Percentiles rank a stretch among this genome's conserved stretches.
These are phyloP conservation scores for Cartodere bifasciata DNA, from an alignment of 2,888 invertebrate genomes.

Conservation along the genomic window DNA sequence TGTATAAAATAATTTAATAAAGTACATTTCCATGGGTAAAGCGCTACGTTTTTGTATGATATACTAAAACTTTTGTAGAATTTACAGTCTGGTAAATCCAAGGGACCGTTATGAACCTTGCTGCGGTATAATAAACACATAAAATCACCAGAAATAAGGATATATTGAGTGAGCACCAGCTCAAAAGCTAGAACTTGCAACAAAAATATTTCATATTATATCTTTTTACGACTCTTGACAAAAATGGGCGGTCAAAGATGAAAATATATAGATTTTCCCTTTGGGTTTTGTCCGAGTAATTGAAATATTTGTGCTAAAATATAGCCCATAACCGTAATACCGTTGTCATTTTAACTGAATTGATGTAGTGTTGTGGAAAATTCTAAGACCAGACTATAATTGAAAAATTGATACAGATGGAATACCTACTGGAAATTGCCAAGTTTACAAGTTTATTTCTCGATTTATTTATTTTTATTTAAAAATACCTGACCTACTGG, in stretches of 20 bases:
- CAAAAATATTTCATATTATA: constrained; percentile 35
- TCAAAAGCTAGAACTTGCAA: constrained; percentile 27
- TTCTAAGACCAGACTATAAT: constrained; percentile 11
- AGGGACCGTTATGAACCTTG: constrained; percentile 34
- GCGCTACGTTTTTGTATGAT: constrained; percentile 6
- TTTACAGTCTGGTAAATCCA: constrained; percentile 33
- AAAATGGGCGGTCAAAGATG: constrained; percentile 28
- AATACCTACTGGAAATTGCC: neutral
- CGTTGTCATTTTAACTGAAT: constrained; percentile 32
- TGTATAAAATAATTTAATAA: constrained; percentile 5
- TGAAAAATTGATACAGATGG: no score
- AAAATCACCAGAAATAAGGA: constrained; percentile 39
- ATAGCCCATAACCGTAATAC: constrained; percentile 29
- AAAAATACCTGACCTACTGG: no score
- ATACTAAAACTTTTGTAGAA: constrained; percentile 28
- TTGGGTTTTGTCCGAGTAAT: constrained; percentile 28
- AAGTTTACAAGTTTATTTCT: no score
- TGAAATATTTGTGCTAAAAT: constrained; percentile 34
- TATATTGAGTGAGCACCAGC: constrained; percentile 33
- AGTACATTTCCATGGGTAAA: constrained; percentile 8
- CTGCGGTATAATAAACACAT: constrained; percentile 38
- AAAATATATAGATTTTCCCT: constrained; percentile 29
- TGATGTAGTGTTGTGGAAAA: constrained; percentile 25
- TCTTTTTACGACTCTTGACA: constrained; percentile 31
- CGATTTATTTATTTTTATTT: no score